Evolutionary conservation across 2,888 invertebrate genomes (phyloP), one percentile per base, ranked within the genome.

Genomic region (Drepanosiphum platanoidis): DNA sequence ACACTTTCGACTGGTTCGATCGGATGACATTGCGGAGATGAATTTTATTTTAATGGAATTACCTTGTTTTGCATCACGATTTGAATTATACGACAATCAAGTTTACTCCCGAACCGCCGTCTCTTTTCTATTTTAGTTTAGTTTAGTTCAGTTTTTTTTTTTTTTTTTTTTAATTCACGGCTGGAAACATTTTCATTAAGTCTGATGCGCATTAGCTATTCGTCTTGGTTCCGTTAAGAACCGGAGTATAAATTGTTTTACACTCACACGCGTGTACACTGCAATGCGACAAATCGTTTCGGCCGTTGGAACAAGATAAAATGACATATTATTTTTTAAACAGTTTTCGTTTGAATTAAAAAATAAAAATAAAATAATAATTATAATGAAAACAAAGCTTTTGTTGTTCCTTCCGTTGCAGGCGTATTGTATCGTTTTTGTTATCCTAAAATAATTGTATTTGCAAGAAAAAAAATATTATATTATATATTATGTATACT

Each of bases 101-200:
- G 70, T 39, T 58, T 36, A 18, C 27, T 34, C 52, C 64, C 13
- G 7, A 46, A 18, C 68, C 70, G 70, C 61, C 30, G 42, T 36
- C 27, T 27, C 34, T 64, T 66, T 77, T 27, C 8, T 42, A 9
- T 42, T 11, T 42, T 42, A 42, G 42, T 71, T 42, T 66, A 32
- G 66, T 46, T 66, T 52, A 27, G 61, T 61, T 46, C n/a, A 13
- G 5, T 46, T 80, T 79, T 32, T 52, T 15, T 70, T 22, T 80
- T 58, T 68, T 52, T 36, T 0, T 81, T 81, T 36, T 68, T 58
- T 71, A 58, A 39, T 81, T 71, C 36, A 58, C 22, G 71, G 22
- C 52, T 36, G 71, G 39, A 39, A 81, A 58, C 39, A 30, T 71
- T 81, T 71, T 71, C 81, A 81, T 81, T 81, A 71, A 81, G n/a